These are phyloP conservation scores for Lagodon rhomboides DNA, from an alignment of 2,797 vertebrate species.

Conservation along the genomic window DNA sequence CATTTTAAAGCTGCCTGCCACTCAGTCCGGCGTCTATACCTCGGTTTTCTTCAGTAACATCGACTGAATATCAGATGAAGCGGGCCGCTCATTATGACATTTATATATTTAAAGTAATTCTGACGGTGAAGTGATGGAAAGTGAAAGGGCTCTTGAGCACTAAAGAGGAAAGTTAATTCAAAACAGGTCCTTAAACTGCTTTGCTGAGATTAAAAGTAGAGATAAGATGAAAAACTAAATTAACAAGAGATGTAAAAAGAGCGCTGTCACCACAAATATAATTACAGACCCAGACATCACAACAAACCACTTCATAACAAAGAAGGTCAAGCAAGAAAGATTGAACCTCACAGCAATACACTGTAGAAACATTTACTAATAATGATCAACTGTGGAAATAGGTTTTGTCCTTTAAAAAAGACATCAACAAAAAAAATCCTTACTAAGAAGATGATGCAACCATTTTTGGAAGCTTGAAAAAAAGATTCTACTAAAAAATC, in stretches of 20 bases:
- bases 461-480: neutral
- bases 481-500: neutral
- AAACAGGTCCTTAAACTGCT: neutral
- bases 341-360: neutral
- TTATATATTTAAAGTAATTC: slow-evolving; percentile 5
- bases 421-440: neutral
- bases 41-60: neutral
- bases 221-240: neutral
- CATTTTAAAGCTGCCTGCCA: slow-evolving; percentile 17
- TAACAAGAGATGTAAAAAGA: no score
- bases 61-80: neutral
- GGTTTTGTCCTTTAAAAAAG: neutral
- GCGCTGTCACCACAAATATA: neutral
- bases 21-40: neutral
- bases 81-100: neutral
- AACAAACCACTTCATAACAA: neutral
- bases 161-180: slow-evolving; percentile 1
- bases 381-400: neutral
- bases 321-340: neutral
- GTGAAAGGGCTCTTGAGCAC: neutral
- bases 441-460: neutral
- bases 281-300: neutral
- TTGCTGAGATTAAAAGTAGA: neutral
- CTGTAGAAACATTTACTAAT: neutral
- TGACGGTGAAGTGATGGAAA: neutral